Percentiles rank a stretch among this genome's conserved stretches.
Conservation (phyloP, 1,140 invertebrate species). For the Cydia amplana region DNA sequence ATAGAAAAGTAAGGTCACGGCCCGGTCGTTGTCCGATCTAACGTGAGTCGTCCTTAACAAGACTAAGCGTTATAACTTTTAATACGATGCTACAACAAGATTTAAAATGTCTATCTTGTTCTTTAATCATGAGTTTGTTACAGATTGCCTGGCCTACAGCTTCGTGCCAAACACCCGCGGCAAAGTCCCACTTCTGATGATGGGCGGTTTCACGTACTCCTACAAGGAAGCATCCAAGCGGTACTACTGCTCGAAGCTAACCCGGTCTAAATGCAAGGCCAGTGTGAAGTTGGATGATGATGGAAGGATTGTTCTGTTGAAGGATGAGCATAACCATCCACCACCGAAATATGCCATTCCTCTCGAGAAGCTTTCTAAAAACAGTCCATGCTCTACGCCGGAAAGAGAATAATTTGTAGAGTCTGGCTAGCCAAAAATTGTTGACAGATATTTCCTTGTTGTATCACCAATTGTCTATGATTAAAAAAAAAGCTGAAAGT, state of each 20-base stretch:
- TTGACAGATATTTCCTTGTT: too few relatives aligned
- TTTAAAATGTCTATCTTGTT: background rate
- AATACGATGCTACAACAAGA: too few relatives aligned
- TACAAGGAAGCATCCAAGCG: slow-evolving; percentile 16
- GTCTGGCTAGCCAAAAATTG: too few relatives aligned
- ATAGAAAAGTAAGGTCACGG: too few relatives aligned
- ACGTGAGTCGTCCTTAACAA: too few relatives aligned
- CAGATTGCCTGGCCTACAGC: background rate
- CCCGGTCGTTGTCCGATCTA: too few relatives aligned
- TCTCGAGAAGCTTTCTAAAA: background rate
- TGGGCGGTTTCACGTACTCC: slow-evolving; percentile 43
- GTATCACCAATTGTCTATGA: too few relatives aligned
- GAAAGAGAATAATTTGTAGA: too few relatives aligned
- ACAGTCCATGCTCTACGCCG: background rate
- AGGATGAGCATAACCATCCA: slow-evolving; percentile 29
- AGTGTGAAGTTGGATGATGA: slow-evolving; percentile 44
- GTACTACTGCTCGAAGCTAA: slow-evolving; percentile 53
- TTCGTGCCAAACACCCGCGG: background rate
- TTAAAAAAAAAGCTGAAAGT: too few relatives aligned
- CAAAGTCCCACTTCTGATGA: slow-evolving; percentile 37
- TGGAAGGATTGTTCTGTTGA: slow-evolving; percentile 42
- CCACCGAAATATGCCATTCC: background rate
- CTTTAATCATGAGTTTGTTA: background rate
- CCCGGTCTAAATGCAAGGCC: slow-evolving; percentile 38
- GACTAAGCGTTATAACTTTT: too few relatives aligned